Base-by-base conservation (phyloP, 2,113 vertebrate species). In the Percina caprodes region DNA sequence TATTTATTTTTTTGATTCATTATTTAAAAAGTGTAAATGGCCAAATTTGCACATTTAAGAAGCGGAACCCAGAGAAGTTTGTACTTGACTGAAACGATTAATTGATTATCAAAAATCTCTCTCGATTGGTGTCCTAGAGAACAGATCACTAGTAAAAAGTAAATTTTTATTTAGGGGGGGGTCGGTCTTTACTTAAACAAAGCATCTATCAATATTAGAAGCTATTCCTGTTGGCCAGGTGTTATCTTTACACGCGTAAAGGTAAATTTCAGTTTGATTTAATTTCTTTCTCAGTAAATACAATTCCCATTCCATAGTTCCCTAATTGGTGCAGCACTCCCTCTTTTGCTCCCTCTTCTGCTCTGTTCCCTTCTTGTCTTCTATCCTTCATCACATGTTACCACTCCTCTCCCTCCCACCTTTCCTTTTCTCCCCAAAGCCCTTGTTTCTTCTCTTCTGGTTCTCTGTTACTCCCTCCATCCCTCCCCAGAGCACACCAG, bases 401-500 rank as follows among this genome's bases (percentile, higher is more conserved):
- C 14, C 19, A 21, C 70, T 61, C 55, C 35, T 14, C 51, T 62
- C 55, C 15, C 30, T 59, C 49, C 18, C 42, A 45, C 65, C 12
- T 10, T 59, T 52, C 62, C 6, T 18, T 35, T 63, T 56, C 9
- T 30, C 48, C 58, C 52, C 48, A 67, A 62, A 75, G 52, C 46
- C 45, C n/a, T 51, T 0, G 12, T 21, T 49, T 61, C 33, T 52
- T 78, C 21, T 54, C 69, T 23, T 61, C 49, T 54, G 60, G 12
- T 58, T 66, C 19, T 58, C 60, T 14, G 9, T 79, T 56, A 58
- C 69, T 58, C 59, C 66, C 66, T 23, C 35, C 54, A 19, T 62
- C 52, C 58, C 61, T 82, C 77, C 79, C 30, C 67, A 14, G 23
- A 63, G 66, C 52, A 30, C 15, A 62, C 72, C 75, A 65, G 74